Percentiles rank a stretch among this genome's conserved stretches.
Evolutionary conservation across 1,140 invertebrate genomes (phyloP).

Genomic region (Atopsyche davidsoni): DNA sequence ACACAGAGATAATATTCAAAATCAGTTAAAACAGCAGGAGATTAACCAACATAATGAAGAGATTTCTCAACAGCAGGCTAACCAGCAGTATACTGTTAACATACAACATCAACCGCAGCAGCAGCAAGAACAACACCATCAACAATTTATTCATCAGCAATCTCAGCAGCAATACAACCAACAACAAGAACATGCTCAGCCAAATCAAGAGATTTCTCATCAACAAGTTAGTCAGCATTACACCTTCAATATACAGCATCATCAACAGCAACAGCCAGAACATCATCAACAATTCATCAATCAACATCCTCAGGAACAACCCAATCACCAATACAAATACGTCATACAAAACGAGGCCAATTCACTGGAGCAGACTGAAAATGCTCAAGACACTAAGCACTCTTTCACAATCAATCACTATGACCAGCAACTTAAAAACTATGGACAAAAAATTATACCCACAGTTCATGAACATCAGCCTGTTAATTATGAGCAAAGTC

Average conservation of each 20-base stretch:
- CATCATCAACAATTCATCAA: no score
- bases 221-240: neutral
- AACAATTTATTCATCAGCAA: neutral
- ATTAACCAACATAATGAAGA: neutral
- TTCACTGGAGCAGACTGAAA: no score
- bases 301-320: no score
- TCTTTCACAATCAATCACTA: no score
- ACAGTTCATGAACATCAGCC: no score
- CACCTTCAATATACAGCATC: neutral
- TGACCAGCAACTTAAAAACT: no score
- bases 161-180: neutral
- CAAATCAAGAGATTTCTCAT: neutral
- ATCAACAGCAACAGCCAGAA: neutral
- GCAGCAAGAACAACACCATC: no score
- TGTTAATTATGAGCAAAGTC: no score
- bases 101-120: neutral
- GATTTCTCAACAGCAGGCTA: neutral
- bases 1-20: slow-evolving; percentile 6
- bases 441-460: no score
- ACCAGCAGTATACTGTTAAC: neutral
- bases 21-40: slow-evolving; percentile 3
- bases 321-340: no score
- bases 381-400: no score
- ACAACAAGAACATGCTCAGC: neutral
- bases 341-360: no score